Percentiles rank a stretch among this genome's conserved stretches.
Conservation (phyloP, 2,888 invertebrate species). For the Melanchra persicariae region DNA sequence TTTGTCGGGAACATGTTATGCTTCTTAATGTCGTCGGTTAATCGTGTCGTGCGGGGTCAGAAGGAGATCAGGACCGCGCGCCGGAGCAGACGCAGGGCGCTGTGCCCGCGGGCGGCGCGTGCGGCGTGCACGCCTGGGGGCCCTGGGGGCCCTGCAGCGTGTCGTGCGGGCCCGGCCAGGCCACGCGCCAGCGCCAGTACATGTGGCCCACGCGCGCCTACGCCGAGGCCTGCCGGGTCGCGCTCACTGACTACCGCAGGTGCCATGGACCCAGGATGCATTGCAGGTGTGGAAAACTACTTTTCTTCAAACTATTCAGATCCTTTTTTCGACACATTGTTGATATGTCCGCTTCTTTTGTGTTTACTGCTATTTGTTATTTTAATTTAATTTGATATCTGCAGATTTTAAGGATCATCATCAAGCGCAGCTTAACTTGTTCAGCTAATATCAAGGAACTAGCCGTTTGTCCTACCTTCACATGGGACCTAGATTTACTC, state of each 20-base stretch:
- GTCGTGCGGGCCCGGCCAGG: conserved; percentile 94
- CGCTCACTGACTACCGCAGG: conserved; percentile 89
- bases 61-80: conserved; percentile 43
- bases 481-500: no score
- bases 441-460: no score
- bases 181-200: conserved; percentile 91
- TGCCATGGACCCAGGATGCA: conserved; percentile 88
- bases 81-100: conserved; percentile 25
- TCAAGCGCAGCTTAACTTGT: no score
- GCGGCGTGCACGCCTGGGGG: conserved; percentile 94
- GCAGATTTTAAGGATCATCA: background rate
- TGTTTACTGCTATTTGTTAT: background rate
- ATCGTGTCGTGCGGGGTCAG: conserved; percentile 20
- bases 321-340: background rate
- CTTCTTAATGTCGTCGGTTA: background rate
- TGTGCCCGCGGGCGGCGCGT: conserved; percentile 87
- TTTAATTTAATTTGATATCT: background rate
- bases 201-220: conserved; percentile 89
- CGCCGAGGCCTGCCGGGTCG: conserved; percentile 91
- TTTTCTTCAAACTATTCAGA: background rate
- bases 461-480: no score
- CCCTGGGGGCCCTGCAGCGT: conserved; percentile 95
- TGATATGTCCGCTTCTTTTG: background rate
- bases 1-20: background rate
- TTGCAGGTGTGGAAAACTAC: conserved; percentile 79